Conservation (phyloP, 37 sponge, comb jelly and placozoan species). For the Chondrosia reniformis region DNA sequence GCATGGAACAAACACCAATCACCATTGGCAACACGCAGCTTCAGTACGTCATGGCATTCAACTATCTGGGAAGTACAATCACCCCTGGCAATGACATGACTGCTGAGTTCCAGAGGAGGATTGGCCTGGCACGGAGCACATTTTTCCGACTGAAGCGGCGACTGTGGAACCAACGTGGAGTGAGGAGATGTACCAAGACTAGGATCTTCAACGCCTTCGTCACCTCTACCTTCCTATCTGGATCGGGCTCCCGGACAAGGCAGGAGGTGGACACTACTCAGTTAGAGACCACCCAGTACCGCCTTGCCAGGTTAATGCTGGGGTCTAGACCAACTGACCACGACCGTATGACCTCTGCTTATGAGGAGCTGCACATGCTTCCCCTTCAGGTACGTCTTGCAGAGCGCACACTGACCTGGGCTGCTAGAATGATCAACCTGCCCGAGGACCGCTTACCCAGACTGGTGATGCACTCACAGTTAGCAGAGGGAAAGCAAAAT, state of each 20-base stretch:
- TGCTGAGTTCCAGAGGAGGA: neutral
- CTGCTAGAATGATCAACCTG: too few relatives aligned
- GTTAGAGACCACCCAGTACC: too few relatives aligned
- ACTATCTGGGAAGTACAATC: neutral
- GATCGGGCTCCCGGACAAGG: neutral
- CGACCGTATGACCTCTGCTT: neutral
- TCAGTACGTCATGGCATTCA: too few relatives aligned
- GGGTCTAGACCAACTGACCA: slow-evolving; percentile 3
- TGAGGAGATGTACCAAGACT: neutral
- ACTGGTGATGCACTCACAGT: too few relatives aligned
- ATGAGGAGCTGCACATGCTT: too few relatives aligned
- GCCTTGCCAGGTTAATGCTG: neutral
- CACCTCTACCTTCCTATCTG: neutral
- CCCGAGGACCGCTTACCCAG: too few relatives aligned
- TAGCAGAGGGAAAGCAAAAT: neutral
- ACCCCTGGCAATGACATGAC: neutral
- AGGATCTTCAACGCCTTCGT: neutral
- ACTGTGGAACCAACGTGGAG: neutral
- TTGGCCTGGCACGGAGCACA: neutral
- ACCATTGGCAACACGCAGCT: too few relatives aligned
- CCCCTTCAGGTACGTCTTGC: too few relatives aligned
- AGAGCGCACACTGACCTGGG: too few relatives aligned
- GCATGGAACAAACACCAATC: too few relatives aligned
- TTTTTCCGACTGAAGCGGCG: neutral
- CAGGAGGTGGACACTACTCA: neutral